Conservation (phyloP, 2,888 invertebrate genomes). For the Melinaea marsaeus region DNA sequence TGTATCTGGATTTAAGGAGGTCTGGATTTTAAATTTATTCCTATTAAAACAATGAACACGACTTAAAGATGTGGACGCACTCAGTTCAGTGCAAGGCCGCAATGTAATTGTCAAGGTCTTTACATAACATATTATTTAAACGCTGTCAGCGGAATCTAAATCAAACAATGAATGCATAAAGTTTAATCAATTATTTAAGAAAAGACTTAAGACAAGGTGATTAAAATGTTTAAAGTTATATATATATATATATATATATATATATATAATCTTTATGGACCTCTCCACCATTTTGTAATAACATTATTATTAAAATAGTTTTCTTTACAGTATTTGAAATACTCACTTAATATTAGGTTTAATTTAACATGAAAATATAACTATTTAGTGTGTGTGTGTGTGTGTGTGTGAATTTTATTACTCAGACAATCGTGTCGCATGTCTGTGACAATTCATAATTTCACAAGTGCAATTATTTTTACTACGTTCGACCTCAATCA, state of each 20-base stretch:
- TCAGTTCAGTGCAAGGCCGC: background rate
- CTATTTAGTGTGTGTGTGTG: too few relatives aligned
- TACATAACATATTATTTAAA: constrained; percentile 43
- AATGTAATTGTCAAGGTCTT: constrained; percentile 41
- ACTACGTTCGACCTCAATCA: constrained; percentile 58
- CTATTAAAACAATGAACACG: background rate
- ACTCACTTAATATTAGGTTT: too few relatives aligned
- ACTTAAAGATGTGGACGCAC: background rate
- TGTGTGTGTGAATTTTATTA: too few relatives aligned
- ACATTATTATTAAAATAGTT: too few relatives aligned
- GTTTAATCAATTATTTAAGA: constrained; percentile 52
- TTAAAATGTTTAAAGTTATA: background rate
- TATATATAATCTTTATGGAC: too few relatives aligned
- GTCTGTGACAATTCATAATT: constrained; percentile 28
- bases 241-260: too few relatives aligned
- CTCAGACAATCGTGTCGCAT: constrained; percentile 8
- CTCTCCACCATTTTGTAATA: too few relatives aligned
- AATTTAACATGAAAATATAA: too few relatives aligned
- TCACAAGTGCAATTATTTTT: constrained; percentile 55
- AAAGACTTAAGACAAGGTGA: constrained; percentile 11
- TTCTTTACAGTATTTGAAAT: too few relatives aligned
- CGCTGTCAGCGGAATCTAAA: constrained; percentile 42
- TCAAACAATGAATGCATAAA: constrained; percentile 55
- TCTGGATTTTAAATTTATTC: too few relatives aligned
- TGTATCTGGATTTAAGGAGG: too few relatives aligned